These are phyloP conservation scores for Drosophila recens DNA, from an alignment of 2,888 invertebrate species.

Conservation along the genomic window DNA sequence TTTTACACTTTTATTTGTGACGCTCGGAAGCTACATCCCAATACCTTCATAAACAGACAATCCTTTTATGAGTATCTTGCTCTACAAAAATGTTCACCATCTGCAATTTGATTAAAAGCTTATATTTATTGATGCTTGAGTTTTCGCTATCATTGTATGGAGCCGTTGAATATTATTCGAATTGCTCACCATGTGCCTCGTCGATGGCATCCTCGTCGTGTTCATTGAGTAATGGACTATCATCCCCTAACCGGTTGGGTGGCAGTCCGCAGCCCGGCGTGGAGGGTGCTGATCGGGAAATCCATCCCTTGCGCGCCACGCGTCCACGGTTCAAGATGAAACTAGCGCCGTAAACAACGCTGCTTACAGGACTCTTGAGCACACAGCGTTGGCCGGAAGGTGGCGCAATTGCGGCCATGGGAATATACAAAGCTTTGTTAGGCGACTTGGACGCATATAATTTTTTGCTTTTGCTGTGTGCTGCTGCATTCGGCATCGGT, in stretches of 20 bases:
- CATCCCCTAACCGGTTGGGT: conserved; percentile 88
- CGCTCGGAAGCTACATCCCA: neutral
- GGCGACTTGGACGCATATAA: conserved; percentile 86
- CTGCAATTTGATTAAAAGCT: neutral
- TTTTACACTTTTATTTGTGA: neutral
- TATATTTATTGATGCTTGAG: neutral
- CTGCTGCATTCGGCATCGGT: conserved; percentile 19
- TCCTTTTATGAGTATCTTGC: neutral
- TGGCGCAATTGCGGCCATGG: conserved; percentile 84
- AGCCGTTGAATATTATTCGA: conserved; percentile 33
- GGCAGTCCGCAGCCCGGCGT: conserved; percentile 89
- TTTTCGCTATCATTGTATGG: neutral
- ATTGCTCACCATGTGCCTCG: conserved; percentile 71
- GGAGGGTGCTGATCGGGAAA: conserved; percentile 92
- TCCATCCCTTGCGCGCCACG: conserved; percentile 87
- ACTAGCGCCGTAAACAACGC: conserved; percentile 79
- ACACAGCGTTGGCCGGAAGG: conserved; percentile 70
- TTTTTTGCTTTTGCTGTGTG: conserved; percentile 85
- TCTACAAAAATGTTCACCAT: neutral
- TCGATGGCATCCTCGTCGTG: conserved; percentile 86
- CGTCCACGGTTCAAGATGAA: conserved; percentile 83
- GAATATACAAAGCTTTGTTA: conserved; percentile 90
- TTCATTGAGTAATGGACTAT: conserved; percentile 88
- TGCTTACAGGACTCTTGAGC: conserved; percentile 83
- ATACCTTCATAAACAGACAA: neutral